These are phyloP conservation scores for Typhlichthys subterraneus DNA, from an alignment of 2,797 vertebrate genomes.

Conservation along the genomic window DNA sequence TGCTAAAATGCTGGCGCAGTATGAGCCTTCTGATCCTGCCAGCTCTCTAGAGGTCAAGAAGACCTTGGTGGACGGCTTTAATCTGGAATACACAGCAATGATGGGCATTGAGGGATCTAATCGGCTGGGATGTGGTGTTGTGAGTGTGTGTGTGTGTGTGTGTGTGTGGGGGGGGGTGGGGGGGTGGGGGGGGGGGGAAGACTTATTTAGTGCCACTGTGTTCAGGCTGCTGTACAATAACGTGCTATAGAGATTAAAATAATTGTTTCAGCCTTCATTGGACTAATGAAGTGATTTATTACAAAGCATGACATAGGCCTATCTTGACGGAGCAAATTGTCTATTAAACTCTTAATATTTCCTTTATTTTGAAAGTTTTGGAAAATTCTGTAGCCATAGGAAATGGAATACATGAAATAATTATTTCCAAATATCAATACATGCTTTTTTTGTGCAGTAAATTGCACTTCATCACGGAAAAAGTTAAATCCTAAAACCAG, in stretches of 20 bases:
- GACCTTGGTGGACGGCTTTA: constrained; percentile 70
- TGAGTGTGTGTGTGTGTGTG: background rate
- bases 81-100: constrained; percentile 59
- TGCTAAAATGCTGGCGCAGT: constrained; percentile 74
- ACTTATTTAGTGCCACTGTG: constrained; percentile 1
- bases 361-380: background rate
- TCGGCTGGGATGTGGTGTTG: constrained; percentile 9
- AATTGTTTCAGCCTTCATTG: constrained; percentile 15
- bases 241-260: constrained; percentile 16
- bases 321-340: constrained; percentile 3
- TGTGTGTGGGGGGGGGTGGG: constrained; percentile 3
- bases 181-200: constrained; percentile 3
- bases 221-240: too few species aligned
- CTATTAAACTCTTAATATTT: background rate
- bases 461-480: constrained; percentile 12
- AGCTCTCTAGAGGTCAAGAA: constrained; percentile 67
- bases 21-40: constrained; percentile 61
- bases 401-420: background rate
- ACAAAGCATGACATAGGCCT: background rate
- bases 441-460: background rate
- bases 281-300: background rate
- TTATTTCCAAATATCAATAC: background rate
- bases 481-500: constrained; percentile 8
- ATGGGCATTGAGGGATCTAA: constrained; percentile 36
- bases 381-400: background rate